Conservation (phyloP, 2,888 invertebrate species). For the Drosophila lacicola region DNA sequence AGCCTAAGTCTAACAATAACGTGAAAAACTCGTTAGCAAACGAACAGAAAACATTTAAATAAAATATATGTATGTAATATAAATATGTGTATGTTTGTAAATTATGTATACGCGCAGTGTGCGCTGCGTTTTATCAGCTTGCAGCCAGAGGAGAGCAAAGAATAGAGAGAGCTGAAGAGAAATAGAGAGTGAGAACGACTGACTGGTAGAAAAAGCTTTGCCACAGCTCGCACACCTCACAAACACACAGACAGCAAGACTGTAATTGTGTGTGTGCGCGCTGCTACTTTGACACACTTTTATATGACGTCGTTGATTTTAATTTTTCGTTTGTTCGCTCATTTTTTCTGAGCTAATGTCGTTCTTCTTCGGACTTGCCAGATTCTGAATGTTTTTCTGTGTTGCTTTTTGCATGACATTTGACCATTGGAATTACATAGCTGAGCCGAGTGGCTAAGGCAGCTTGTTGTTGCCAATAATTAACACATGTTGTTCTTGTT, state of each 20-base stretch:
- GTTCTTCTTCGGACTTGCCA: slow-evolving; percentile 40
- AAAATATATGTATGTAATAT: slow-evolving; percentile 44
- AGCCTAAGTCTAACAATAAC: slow-evolving; percentile 48
- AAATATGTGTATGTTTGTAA: slow-evolving; percentile 8
- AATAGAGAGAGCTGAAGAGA: slow-evolving; percentile 23
- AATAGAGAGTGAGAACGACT: slow-evolving; percentile 45
- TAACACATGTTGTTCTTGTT: slow-evolving; percentile 46
- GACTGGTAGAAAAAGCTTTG: slow-evolving; percentile 64
- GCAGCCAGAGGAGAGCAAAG: slow-evolving; percentile 21
- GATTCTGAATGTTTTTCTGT: slow-evolving; percentile 30
- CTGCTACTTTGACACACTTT: slow-evolving; percentile 83
- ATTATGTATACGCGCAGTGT: slow-evolving; percentile 74
- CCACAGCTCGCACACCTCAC: slow-evolving; percentile 23
- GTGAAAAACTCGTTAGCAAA: slow-evolving; percentile 75
- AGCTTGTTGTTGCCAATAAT: slow-evolving; percentile 39
- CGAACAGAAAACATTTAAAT: slow-evolving; percentile 66
- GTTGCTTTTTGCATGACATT: slow-evolving; percentile 65
- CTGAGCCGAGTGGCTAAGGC: slow-evolving; percentile 25
- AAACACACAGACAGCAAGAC: slow-evolving; percentile 4
- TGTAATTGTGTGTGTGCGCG: slow-evolving; percentile 36
- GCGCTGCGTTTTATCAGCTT: slow-evolving; percentile 69
- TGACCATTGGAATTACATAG: slow-evolving; percentile 70
- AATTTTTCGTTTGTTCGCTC: slow-evolving; percentile 67
- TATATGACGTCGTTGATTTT: slow-evolving; percentile 82
- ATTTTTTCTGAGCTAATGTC: slow-evolving; percentile 46